Base-by-base conservation (phyloP, 2,113 vertebrate genomes). In the Zootoca vivipara region DNA sequence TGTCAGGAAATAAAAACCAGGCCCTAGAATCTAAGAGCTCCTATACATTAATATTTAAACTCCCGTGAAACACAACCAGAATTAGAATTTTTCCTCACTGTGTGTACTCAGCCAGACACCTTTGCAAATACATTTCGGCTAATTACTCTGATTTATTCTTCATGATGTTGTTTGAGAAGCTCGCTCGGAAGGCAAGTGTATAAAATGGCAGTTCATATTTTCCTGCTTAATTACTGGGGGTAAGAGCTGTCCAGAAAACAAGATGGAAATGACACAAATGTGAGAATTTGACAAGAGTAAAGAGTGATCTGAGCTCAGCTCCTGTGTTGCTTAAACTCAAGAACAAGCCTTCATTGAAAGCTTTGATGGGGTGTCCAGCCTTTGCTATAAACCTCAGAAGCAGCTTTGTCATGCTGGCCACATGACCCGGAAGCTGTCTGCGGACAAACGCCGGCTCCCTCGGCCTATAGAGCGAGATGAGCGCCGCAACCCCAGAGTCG, bases 1-100 rank as follows among this genome's bases (percentile, higher is more conserved):
- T 89, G 84, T 16, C n/a, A 89, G 26, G 38, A 79, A 81, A 67
- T 42, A 77, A 83, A 87, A 82, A 74, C 4, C 7, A 64, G 38
- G 20, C 64, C 4, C 30, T 35, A 75, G 40, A 92, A 92, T 72
- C 72, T 77, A 77, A 62, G 24, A 42, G 56, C 26, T 81, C 4
- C 2, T 40, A 82, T 28, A 38, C 35, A 82, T 82, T 64, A 64
- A 40, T 24, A 64, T 85, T 40, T 22, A 85, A 78, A 24, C 10
- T 22, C 58, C 35, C 65, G 7, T 40, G 46, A 52, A 67, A 65
- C 46, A 78, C 16, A 38, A 38, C 33, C 62, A 82, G 81, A 82
- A 38, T 18, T 69, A 67, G 15, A 82, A 28, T 12, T 82, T 67
- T 38, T 82, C 13, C 35, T 42, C 38, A 52, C 35, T 30, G 8